These are phyloP conservation scores for Caenorhabditis inopinata DNA, from an alignment of 1,140 invertebrate genomes.

Conservation along the genomic window DNA sequence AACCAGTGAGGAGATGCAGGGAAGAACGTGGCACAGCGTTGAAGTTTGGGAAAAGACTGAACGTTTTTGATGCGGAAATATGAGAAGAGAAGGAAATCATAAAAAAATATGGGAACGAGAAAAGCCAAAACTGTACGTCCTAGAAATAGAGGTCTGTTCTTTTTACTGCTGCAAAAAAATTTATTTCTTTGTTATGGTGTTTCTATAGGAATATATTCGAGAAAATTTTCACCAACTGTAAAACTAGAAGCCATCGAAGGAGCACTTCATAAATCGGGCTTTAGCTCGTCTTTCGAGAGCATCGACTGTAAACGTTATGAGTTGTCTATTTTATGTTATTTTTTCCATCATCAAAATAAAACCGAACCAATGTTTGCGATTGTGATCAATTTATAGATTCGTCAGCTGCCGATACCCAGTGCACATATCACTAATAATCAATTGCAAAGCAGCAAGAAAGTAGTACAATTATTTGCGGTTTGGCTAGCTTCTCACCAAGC, in stretches of 20 bases:
- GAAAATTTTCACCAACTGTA: too few species aligned
- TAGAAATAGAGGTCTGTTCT: too few species aligned
- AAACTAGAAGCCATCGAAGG: too few species aligned
- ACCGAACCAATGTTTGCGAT: background rate
- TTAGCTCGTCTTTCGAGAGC: too few species aligned
- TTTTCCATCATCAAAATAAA: background rate
- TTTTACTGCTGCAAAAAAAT: too few species aligned
- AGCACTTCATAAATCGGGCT: too few species aligned
- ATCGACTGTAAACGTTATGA: too few species aligned
- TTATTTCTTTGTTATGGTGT: too few species aligned
- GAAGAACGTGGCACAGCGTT: background rate
- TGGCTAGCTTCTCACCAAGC: background rate
- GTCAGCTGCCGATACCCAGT: background rate
- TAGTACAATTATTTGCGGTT: constrained; percentile 2
- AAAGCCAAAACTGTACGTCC: background rate
- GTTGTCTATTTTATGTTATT: too few species aligned
- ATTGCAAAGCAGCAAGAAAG: background rate
- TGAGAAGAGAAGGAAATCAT: background rate
- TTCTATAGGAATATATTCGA: too few species aligned
- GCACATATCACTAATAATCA: background rate
- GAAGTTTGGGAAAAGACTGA: background rate
- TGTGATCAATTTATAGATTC: background rate
- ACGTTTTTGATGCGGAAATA: background rate
- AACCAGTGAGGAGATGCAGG: background rate
- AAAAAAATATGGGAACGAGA: background rate